phyloP scores from a whole-genome alignment of 1,140 invertebrate genomes.

The Calephelis virginiensis region DNA sequence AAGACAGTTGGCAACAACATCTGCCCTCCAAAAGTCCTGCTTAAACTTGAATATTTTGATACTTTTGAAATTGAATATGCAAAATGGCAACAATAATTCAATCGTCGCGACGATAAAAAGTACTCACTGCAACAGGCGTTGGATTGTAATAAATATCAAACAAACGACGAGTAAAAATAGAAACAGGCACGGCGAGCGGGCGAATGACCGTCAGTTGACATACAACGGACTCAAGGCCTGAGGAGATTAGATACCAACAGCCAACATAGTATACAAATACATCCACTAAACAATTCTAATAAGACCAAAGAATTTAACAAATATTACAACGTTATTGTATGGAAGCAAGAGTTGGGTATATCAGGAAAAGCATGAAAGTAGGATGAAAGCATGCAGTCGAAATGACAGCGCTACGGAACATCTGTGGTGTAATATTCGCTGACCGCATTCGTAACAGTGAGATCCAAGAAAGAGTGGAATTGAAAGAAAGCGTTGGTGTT shows the following conservation, averaged over 20 bases:
- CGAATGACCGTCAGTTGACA: conserved; percentile 74
- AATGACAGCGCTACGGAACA: too few relatives aligned
- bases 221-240: conserved; percentile 73
- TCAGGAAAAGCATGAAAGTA: too few relatives aligned
- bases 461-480: too few relatives aligned
- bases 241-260: conserved; percentile 71
- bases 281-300: conserved; percentile 26
- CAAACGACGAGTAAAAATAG: conserved; percentile 71
- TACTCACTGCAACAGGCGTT: conserved; percentile 44
- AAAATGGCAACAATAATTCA: conserved; percentile 51
- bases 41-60: conserved; percentile 10
- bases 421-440: too few relatives aligned
- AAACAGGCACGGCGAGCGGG: conserved; percentile 52
- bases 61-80: conserved; percentile 23
- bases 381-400: too few relatives aligned
- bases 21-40: background rate
- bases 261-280: conserved; percentile 64
- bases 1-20: too few relatives aligned
- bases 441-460: too few relatives aligned
- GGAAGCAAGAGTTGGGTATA: too few relatives aligned
- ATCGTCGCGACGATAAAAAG: conserved; percentile 54
- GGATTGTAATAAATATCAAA: conserved; percentile 70
- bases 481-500: too few relatives aligned
- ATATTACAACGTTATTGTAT: too few relatives aligned
- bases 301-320: background rate